Percentiles rank a stretch among this genome's conserved stretches.
phyloP scores from a whole-genome alignment of 1,140 invertebrate genomes.

The Conus ventricosus region DNA sequence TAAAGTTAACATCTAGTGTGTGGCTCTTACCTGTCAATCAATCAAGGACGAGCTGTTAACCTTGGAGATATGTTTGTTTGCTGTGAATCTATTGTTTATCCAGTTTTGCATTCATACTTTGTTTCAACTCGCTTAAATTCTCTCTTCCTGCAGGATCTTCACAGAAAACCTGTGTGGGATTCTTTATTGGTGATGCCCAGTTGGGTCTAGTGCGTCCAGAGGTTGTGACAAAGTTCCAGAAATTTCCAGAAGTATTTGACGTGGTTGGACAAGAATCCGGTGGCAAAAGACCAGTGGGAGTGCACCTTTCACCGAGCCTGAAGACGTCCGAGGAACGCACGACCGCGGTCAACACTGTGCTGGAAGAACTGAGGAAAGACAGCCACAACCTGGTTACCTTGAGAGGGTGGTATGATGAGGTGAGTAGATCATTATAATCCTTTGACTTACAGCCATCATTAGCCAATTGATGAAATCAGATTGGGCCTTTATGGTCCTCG shows the following conservation, averaged over 20 bases:
- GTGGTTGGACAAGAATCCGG: slow-evolving; percentile 49
- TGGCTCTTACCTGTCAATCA: too few relatives aligned
- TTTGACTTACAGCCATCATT: not conserved
- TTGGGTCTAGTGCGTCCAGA: slow-evolving; percentile 89
- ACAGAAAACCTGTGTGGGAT: slow-evolving; percentile 80
- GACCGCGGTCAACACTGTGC: slow-evolving; percentile 85
- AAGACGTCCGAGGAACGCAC: slow-evolving; percentile 88
- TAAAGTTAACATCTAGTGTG: too few relatives aligned
- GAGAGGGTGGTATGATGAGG: slow-evolving; percentile 93
- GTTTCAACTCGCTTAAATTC: not conserved
- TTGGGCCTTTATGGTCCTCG: too few relatives aligned
- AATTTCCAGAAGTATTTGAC: slow-evolving; percentile 87
- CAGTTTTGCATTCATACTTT: too few relatives aligned
- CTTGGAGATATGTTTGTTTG: too few relatives aligned
- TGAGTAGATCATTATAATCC: slow-evolving; percentile 61
- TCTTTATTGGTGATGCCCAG: slow-evolving; percentile 90
- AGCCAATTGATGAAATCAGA: not conserved
- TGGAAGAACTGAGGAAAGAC: slow-evolving; percentile 83
- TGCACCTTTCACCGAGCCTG: slow-evolving; percentile 77
- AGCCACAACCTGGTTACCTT: slow-evolving; percentile 81
- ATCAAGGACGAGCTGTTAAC: too few relatives aligned
- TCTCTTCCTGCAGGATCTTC: slow-evolving; percentile 48
- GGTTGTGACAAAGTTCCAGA: slow-evolving; percentile 84
- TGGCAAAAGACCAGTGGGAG: slow-evolving; percentile 13
- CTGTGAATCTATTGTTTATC: too few relatives aligned